A percentile compares a stretch with the other conserved stretches of the same genome.
Evolutionary conservation across 2,797 vertebrate genomes (phyloP).

Genomic region (Pteropus rufus): DNA sequence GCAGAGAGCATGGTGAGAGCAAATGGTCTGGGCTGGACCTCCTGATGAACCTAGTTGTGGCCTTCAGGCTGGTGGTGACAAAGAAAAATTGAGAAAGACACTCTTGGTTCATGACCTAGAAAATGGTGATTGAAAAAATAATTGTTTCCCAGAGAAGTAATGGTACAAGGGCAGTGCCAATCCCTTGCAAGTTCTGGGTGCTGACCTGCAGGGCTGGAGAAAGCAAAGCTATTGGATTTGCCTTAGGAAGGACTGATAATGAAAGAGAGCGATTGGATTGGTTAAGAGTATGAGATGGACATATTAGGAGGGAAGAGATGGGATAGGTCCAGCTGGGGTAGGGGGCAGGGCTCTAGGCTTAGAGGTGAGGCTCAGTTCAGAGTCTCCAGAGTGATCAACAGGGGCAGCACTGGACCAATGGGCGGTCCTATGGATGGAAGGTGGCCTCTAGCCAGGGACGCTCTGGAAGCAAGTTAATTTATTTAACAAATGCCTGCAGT

Average conservation of each 20-base stretch:
- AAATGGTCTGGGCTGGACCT: neutral
- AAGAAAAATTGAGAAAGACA: neutral
- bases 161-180: neutral
- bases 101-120: neutral
- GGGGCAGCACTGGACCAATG: neutral
- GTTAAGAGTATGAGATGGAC: neutral
- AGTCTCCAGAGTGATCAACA: neutral
- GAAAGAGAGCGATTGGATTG: neutral
- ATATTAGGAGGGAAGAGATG: neutral
- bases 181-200: neutral
- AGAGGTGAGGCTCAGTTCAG: neutral
- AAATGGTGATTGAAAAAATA: neutral
- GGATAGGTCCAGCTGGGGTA: neutral
- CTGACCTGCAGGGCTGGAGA: neutral
- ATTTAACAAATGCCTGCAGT: neutral
- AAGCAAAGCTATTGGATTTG: neutral
- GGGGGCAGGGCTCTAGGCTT: neutral
- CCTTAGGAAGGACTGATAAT: neutral
- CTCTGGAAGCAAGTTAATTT: neutral
- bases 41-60: neutral
- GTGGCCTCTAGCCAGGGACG: neutral
- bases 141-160: neutral
- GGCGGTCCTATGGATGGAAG: too few relatives aligned
- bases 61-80: neutral
- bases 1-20: neutral